Evolutionary conservation across 35 echinoderm and acorn worm genomes (phyloP).

Genomic region (Eucidaris tribuloides): DNA sequence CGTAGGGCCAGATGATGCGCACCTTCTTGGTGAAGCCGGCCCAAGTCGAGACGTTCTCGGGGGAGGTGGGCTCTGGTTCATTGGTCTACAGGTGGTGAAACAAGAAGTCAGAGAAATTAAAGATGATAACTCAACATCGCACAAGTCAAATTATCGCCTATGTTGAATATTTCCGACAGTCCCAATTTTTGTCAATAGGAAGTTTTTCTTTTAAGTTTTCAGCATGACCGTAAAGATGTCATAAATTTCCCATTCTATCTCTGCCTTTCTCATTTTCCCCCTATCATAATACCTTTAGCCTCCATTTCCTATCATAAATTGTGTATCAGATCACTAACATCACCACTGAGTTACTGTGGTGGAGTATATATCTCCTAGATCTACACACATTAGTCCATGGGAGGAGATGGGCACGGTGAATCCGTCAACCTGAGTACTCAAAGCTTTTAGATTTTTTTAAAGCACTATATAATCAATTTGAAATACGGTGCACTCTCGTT

Average conservation of each 20-base stretch:
- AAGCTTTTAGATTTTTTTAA: too few relatives aligned
- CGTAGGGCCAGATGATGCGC: conserved; percentile 79
- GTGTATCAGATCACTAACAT: too few relatives aligned
- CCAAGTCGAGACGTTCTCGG: conserved; percentile 69
- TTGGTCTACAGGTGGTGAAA: conserved; percentile 7
- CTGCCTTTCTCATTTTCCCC: not conserved
- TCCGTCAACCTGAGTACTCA: too few relatives aligned
- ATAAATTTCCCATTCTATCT: not conserved
- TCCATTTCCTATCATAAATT: too few relatives aligned
- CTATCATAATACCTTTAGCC: too few relatives aligned
- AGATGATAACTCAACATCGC: not conserved
- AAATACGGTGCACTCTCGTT: too few relatives aligned
- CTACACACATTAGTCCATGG: too few relatives aligned
- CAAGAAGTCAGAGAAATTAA: not conserved
- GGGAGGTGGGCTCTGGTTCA: not conserved
- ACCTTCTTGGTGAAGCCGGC: conserved; percentile 57
- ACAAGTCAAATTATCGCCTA: not conserved
- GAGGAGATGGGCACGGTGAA: too few relatives aligned
- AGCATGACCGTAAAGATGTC: not conserved
- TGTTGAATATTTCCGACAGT: not conserved
- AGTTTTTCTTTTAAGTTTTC: not conserved
- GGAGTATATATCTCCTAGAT: too few relatives aligned
- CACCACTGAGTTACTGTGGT: too few relatives aligned
- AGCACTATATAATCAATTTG: too few relatives aligned
- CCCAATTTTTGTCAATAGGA: not conserved